phyloP scores from a whole-genome alignment of 37 sponge, comb jelly and placozoan species.

The Hexactinellida sp. region DNA sequence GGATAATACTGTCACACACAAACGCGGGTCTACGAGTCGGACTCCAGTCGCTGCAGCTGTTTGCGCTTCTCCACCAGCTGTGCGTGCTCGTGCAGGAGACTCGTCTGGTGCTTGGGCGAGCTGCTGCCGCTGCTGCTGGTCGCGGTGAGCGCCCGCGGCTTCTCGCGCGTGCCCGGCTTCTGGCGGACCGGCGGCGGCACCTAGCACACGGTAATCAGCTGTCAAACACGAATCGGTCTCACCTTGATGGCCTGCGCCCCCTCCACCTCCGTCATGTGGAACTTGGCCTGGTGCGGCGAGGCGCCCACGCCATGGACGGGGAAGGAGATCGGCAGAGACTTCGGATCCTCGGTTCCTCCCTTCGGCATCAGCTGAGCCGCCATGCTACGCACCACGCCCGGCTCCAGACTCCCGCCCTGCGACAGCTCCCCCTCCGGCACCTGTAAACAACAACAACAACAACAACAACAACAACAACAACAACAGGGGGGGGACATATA shows the following conservation, averaged over 20 bases:
- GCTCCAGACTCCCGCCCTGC: not conserved
- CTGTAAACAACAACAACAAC: too few relatives aligned
- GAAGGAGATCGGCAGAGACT: not conserved
- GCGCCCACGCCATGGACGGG: not conserved
- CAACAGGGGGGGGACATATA: too few relatives aligned
- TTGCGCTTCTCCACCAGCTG: slow-evolving; percentile 14
- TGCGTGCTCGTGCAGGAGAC: not conserved
- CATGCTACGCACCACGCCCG: not conserved
- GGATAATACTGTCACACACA: not conserved
- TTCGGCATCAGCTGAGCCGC: not conserved
- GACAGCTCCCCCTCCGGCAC: too few relatives aligned
- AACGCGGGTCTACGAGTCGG: not conserved
- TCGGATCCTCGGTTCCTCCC: not conserved
- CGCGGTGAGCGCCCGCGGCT: not conserved
- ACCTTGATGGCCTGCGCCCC: not conserved
- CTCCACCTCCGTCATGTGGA: not conserved
- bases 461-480: too few relatives aligned
- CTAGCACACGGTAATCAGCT: not conserved
- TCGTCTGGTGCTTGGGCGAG: not conserved
- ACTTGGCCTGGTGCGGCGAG: slow-evolving; percentile 4
- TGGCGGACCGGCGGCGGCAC: not conserved
- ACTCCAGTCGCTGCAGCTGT: not conserved
- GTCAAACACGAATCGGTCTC: not conserved
- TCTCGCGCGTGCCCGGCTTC: not conserved
- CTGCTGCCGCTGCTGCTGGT: not conserved